Conservation (phyloP, 2,113 vertebrate species). For the Cryptotis parvus region DNA sequence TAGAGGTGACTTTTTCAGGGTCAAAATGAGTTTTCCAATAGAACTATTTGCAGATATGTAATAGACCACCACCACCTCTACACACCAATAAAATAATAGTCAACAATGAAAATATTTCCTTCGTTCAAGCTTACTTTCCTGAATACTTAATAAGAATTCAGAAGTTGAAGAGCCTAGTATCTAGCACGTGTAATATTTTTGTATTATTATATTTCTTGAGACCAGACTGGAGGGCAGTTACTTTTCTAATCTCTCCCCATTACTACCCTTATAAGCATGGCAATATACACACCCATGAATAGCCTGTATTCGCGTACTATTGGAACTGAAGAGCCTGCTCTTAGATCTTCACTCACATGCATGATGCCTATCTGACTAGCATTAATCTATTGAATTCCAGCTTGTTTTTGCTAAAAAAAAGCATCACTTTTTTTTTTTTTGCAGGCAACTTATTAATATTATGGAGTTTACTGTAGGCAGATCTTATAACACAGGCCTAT, state of each 20-base stretch:
- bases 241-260: not conserved
- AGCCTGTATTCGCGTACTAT: not conserved
- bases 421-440: not conserved
- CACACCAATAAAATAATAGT: not conserved
- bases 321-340: not conserved
- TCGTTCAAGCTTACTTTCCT: not conserved
- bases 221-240: not conserved
- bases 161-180: not conserved
- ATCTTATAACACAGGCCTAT: not conserved
- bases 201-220: not conserved
- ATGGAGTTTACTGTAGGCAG: not conserved
- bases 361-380: not conserved
- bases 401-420: not conserved
- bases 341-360: not conserved
- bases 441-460: not conserved
- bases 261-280: not conserved
- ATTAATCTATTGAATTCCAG: not conserved
- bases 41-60: not conserved
- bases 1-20: not conserved
- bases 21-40: constrained; percentile 22
- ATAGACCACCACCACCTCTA: not conserved
- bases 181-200: not conserved
- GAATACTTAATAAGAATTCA: not conserved
- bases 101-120: not conserved
- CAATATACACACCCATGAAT: not conserved